phyloP scores from a whole-genome alignment of 2,888 invertebrate species.

The Perizoma affinitatum region DNA sequence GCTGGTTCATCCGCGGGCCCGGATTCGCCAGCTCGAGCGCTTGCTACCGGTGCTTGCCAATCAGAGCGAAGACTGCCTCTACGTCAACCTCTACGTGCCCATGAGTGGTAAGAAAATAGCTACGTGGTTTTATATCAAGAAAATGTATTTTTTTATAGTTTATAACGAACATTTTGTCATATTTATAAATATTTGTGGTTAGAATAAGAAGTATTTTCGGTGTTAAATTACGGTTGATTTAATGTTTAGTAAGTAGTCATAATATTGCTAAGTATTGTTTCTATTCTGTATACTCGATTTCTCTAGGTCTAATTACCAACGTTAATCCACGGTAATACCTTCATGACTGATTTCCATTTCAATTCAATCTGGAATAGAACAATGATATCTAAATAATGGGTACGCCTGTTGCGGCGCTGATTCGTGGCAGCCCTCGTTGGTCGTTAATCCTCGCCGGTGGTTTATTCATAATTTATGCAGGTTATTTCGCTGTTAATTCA shows the following conservation, averaged over 20 bases:
- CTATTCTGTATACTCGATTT: no score
- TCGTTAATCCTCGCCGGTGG: conserved; percentile 69
- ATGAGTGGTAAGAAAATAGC: conserved; percentile 72
- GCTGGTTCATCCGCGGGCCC: conserved; percentile 90
- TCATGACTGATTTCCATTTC: conserved; percentile 19
- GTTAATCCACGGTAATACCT: conserved; percentile 6
- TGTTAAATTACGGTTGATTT: no score
- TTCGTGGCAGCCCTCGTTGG: conserved; percentile 53
- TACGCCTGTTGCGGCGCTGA: conserved; percentile 52
- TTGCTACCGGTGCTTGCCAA: conserved; percentile 93
- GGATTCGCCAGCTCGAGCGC: conserved; percentile 93
- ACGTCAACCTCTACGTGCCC: conserved; percentile 98
- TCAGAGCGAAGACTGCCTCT: conserved; percentile 99
- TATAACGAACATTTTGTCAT: no score
- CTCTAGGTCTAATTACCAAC: background rate
- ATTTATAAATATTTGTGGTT: no score
- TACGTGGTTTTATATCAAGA: background rate
- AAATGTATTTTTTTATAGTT: no score
- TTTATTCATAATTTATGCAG: conserved; percentile 74
- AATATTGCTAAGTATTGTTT: no score
- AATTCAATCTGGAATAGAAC: conserved; percentile 25
- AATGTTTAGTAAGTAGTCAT: no score
- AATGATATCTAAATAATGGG: conserved; percentile 35
- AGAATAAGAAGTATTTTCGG: no score
- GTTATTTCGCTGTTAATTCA: conserved; percentile 69